Evolutionary conservation across 2,888 invertebrate genomes (phyloP), one percentile per base, ranked within the genome.

Genomic region (Amblyjoppa proteus): DNA sequence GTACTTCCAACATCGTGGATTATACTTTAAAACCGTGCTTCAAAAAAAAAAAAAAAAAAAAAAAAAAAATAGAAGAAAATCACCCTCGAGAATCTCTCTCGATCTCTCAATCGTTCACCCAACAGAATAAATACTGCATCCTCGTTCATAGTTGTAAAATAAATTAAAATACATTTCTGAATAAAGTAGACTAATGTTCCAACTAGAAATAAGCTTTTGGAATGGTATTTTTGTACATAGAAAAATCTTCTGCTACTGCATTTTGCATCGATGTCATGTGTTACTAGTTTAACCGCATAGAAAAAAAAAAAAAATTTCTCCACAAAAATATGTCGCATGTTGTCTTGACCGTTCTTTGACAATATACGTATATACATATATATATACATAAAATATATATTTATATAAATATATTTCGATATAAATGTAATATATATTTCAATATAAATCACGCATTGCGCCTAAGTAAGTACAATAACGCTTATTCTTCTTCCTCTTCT

Each of bases 381-480:
- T 34, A 34, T 34, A 7, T 34, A 34, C 3, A 31, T 3, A 31
- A 6, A 34, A 34, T 34, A 34, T 34, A 34, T 34, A 34, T 34
- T 34, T 34, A 34, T 34, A 34, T 34, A 34, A 6, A 34, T 34
- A 34, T 34, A 34, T 34, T 34, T 34, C 34, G 6, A 34, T 7
- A 34, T 34, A 34, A 34, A 34, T 34, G 34, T 34, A 34, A 34
- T 6, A 34, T 34, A 34, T 34, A 34, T 34, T 34, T 41, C 41
- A 11, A 41, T 41, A 41, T 41, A 41, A 41, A 41, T 41, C 41
- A 82, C 81, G 75, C 77, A 81, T 82, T 85, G 51, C 69, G 82
- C 85, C 85, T 85, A 79, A 85, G 85, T 85, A 85, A 85, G 85
- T 85, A 85, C 85, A 79, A 82, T 71, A 79, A 58, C 70, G 81